Percentiles rank a stretch among this genome's conserved stretches.
These are phyloP conservation scores for Huso huso DNA, from an alignment of 2,797 vertebrate genomes.

Conservation along the genomic window DNA sequence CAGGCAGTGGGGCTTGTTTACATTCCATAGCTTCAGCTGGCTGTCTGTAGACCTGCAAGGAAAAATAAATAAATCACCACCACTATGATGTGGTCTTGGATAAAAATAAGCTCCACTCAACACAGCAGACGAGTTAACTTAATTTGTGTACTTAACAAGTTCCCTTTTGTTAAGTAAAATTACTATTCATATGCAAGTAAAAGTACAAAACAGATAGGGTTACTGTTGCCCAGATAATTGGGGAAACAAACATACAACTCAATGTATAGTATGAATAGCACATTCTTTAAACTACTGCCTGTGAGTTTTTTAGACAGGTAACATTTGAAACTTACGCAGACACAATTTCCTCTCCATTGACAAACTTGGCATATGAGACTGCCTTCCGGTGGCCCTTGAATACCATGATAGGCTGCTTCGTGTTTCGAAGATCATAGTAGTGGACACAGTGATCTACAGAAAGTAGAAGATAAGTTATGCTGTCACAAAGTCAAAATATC, in stretches of 20 bases:
- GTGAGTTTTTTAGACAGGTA: no score
- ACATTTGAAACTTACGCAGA: constrained; percentile 83
- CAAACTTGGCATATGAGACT: constrained; percentile 96
- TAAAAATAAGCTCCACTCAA: no score
- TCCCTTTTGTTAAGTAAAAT: no score
- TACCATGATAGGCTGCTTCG: constrained; percentile 98
- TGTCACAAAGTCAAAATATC: neutral
- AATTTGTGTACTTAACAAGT: no score
- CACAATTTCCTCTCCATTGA: constrained; percentile 96
- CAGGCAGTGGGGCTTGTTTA: constrained; percentile 93
- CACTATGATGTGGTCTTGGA: no score
- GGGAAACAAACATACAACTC: no score
- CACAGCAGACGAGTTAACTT: no score
- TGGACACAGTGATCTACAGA: constrained; percentile 94
- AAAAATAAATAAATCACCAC: constrained; percentile 3
- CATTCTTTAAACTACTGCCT: neutral
- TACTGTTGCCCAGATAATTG: no score
- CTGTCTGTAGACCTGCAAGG: constrained; percentile 87
- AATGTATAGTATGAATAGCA: no score
- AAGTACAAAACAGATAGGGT: no score
- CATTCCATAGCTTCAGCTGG: constrained; percentile 96
- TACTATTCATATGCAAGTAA: no score
- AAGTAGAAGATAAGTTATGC: no score
- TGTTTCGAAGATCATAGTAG: constrained; percentile 98
- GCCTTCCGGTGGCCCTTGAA: constrained; percentile 98